phyloP scores from a whole-genome alignment of 1,140 invertebrate species.

The Prorops nasuta region DNA sequence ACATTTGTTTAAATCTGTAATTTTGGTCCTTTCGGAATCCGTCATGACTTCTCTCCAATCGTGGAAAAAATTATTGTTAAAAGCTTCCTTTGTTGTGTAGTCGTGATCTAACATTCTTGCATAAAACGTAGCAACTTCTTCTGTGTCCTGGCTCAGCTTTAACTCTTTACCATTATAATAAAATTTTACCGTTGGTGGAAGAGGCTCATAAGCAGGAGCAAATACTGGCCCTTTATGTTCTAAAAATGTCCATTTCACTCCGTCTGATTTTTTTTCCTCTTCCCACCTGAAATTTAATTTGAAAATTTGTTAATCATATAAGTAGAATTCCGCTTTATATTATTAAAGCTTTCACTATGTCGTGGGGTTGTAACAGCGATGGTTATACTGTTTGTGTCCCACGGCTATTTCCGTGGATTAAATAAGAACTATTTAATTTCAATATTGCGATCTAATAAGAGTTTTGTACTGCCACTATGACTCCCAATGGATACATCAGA shows the following conservation, averaged over 20 bases:
- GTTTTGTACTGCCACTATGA: no score
- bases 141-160: slow-evolving; percentile 75
- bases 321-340: no score
- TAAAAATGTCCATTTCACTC: slow-evolving; percentile 93
- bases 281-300: slow-evolving; percentile 79
- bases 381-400: no score
- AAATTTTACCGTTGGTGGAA: slow-evolving; percentile 89
- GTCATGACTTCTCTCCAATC: slow-evolving; percentile 92
- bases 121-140: slow-evolving; percentile 98
- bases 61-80: slow-evolving; percentile 97
- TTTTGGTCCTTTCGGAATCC: slow-evolving; percentile 72
- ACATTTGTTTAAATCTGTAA: slow-evolving; percentile 89
- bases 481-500: no score
- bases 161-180: slow-evolving; percentile 92
- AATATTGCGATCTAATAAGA: no score
- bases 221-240: slow-evolving; percentile 98
- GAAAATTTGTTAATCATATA: no score
- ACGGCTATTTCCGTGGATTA: no score
- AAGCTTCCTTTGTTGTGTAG: slow-evolving; percentile 92
- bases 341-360: no score
- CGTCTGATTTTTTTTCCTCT: slow-evolving; percentile 90
- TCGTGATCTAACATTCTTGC: slow-evolving; percentile 98
- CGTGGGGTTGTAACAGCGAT: no score
- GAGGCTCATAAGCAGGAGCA: slow-evolving; percentile 88
- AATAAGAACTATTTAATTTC: no score